These are phyloP conservation scores for Macrobrachium rosenbergii DNA, from an alignment of 1,140 invertebrate genomes.

Conservation along the genomic window DNA sequence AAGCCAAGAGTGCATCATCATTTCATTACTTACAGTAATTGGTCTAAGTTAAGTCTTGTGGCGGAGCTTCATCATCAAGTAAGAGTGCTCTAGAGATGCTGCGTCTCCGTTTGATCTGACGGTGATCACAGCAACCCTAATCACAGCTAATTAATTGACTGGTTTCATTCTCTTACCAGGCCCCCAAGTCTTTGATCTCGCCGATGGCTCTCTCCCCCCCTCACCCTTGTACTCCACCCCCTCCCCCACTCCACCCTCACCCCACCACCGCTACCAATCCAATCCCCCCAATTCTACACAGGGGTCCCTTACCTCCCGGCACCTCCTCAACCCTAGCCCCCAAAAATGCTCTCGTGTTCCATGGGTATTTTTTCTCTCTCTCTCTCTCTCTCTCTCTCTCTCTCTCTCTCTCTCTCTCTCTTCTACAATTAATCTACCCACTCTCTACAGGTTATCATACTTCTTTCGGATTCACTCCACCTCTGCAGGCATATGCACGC, in stretches of 20 bases:
- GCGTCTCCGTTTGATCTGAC: neutral
- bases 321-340: too few species aligned
- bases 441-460: too few species aligned
- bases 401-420: too few species aligned
- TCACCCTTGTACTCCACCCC: neutral
- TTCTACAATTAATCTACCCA: too few species aligned
- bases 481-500: too few species aligned
- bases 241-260: neutral
- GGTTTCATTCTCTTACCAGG: conserved; percentile 2
- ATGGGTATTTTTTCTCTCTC: too few species aligned
- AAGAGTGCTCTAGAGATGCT: neutral
- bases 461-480: too few species aligned
- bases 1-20: neutral
- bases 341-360: too few species aligned
- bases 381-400: too few species aligned
- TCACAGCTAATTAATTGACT: conserved; percentile 13
- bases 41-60: neutral
- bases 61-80: neutral
- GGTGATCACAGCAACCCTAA: conserved; percentile 6
- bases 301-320: too few species aligned
- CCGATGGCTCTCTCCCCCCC: neutral
- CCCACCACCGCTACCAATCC: neutral
- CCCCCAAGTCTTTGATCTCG: too few species aligned
- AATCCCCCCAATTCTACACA: neutral
- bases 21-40: conserved; percentile 16